Percentiles rank a stretch among this genome's conserved stretches.
phyloP scores from a whole-genome alignment of 2,797 vertebrate species.

The Parauchenoglanis ngamensis region DNA sequence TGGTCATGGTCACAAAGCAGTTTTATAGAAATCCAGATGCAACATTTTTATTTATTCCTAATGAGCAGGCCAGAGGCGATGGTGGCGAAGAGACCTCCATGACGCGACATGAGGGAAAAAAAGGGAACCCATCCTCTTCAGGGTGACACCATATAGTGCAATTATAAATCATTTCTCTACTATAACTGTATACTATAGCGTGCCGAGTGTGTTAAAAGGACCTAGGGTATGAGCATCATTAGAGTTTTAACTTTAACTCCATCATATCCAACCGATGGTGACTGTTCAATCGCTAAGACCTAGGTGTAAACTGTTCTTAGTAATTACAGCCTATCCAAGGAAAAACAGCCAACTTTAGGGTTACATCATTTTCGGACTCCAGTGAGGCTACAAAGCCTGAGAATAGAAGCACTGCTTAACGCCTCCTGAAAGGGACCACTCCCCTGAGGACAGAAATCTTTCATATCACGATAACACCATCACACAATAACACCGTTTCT shows the following conservation, averaged over 20 bases:
- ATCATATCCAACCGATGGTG: neutral
- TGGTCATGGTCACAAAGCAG: neutral
- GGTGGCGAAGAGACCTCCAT: neutral
- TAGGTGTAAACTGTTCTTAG: neutral
- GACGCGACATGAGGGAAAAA: neutral
- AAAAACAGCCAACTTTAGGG: neutral
- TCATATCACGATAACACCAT: no score
- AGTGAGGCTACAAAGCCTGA: neutral
- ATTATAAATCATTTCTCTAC: neutral
- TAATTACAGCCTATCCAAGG: neutral
- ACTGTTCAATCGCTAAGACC: neutral
- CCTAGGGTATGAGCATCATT: neutral
- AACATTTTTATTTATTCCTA: neutral
- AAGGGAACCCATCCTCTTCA: neutral
- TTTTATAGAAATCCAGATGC: neutral
- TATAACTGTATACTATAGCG: neutral
- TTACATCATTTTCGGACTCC: neutral
- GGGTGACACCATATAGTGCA: neutral
- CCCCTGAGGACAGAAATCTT: no score
- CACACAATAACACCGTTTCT: no score
- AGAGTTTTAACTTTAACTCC: neutral
- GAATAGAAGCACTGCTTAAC: neutral
- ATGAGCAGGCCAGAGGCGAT: neutral
- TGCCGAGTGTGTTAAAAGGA: neutral
- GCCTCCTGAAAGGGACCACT: neutral